Conservation (phyloP, 2,797 vertebrate species). For the Channa striata region DNA sequence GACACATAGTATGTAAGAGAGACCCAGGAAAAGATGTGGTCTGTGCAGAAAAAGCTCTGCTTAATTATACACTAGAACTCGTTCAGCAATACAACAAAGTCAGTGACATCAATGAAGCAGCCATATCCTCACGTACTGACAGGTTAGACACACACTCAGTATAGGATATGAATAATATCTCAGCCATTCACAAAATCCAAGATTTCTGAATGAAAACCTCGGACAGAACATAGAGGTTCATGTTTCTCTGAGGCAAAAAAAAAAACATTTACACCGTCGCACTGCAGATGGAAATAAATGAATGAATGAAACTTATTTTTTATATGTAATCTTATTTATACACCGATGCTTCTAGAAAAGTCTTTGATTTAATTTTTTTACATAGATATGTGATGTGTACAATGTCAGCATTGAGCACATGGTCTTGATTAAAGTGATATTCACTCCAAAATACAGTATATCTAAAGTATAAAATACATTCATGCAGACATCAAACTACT, state of each 20-base stretch:
- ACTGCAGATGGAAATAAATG: constrained; percentile 4
- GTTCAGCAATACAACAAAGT: constrained; percentile 27
- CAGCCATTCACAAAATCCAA: background rate
- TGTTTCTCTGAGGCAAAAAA: constrained; percentile 1
- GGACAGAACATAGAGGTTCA: background rate
- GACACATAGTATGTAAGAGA: background rate
- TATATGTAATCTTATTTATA: no score
- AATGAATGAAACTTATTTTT: constrained; percentile 2
- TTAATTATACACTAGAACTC: constrained; percentile 15
- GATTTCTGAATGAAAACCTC: constrained; percentile 18
- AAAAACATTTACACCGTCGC: background rate
- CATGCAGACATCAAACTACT: background rate
- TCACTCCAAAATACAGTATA: no score
- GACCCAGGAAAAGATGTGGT: background rate
- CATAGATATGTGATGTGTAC: no score
- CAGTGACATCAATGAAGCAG: constrained; percentile 30
- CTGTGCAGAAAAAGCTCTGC: constrained; percentile 4
- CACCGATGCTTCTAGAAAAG: no score
- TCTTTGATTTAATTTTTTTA: no score
- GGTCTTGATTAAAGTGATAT: no score
- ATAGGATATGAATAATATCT: background rate
- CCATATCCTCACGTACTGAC: background rate
- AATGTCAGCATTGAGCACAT: no score
- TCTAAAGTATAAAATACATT: no score
- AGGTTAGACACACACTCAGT: constrained; percentile 2